Evolutionary conservation across 1,140 invertebrate genomes (phyloP).

Genomic region (Drosophila bipectinata): DNA sequence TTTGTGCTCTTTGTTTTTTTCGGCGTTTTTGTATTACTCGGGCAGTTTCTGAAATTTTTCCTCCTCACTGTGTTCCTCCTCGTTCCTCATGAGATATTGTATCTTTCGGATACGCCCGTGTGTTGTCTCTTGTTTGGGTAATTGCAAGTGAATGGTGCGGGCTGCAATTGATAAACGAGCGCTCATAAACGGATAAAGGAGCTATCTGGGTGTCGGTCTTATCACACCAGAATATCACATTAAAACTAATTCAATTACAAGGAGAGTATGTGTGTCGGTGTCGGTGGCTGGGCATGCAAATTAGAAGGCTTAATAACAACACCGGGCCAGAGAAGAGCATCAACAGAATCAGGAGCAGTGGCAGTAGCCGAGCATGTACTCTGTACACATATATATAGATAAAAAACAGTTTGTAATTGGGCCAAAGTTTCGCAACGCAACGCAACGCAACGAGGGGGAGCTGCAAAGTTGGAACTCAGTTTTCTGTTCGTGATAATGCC

Average conservation of each 20-base stretch:
- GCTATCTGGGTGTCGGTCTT: slow-evolving; percentile 53
- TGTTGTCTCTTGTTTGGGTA: slow-evolving; percentile 28
- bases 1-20: slow-evolving; percentile 41
- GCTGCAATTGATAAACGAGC: slow-evolving; percentile 52
- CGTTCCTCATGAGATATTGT: slow-evolving; percentile 5
- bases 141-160: slow-evolving; percentile 57
- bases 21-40: slow-evolving; percentile 16
- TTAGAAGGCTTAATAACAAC: slow-evolving; percentile 27
- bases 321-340: slow-evolving; percentile 1
- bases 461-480: slow-evolving; percentile 36
- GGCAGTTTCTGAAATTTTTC: slow-evolving; percentile 2
- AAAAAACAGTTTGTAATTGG: slow-evolving; percentile 57
- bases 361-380: slow-evolving; percentile 3
- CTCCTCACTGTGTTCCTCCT: too few relatives aligned
- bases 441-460: not conserved
- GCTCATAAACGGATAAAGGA: slow-evolving; percentile 36
- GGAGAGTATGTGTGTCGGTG: slow-evolving; percentile 20
- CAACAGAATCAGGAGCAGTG: slow-evolving; percentile 11
- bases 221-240: slow-evolving; percentile 53
- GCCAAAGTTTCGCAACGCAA: slow-evolving; percentile 50
- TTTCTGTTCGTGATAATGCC: slow-evolving; percentile 49
- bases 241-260: slow-evolving; percentile 79
- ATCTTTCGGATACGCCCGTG: slow-evolving; percentile 16
- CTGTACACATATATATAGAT: slow-evolving; percentile 9
- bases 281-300: slow-evolving; percentile 51